Evolutionary conservation across 2,888 invertebrate species (phyloP).

Genomic region (Scaptomyza parva): DNA sequence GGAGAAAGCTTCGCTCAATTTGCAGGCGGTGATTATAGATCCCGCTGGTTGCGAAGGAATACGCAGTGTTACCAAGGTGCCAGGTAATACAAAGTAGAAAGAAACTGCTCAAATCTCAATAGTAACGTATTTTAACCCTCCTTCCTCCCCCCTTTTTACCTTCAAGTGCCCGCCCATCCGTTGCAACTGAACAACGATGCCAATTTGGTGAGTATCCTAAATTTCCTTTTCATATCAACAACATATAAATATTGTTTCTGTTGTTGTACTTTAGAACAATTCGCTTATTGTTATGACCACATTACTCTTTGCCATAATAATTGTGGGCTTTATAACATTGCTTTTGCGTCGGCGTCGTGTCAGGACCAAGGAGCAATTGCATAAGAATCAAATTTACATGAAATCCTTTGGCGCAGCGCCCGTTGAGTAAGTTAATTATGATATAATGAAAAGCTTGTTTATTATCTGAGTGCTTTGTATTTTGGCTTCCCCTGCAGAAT

Average conservation of each 20-base stretch:
- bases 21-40: conserved; percentile 77
- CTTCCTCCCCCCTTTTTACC: background rate
- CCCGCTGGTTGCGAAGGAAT: conserved; percentile 73
- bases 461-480: conserved; percentile 27
- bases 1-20: conserved; percentile 66
- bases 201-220: conserved; percentile 46
- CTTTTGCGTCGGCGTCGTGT: conserved; percentile 48
- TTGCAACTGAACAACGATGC: conserved; percentile 38
- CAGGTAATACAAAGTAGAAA: conserved; percentile 56
- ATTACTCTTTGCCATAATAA: conserved; percentile 51
- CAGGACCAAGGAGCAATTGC: conserved; percentile 52
- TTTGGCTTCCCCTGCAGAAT: conserved; percentile 80
- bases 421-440: conserved; percentile 63
- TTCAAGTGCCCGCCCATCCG: conserved; percentile 54
- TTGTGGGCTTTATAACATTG: conserved; percentile 38
- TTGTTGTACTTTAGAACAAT: conserved; percentile 45
- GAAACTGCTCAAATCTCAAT: no score
- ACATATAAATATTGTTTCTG: background rate
- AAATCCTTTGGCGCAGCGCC: conserved; percentile 53
- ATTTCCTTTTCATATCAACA: background rate
- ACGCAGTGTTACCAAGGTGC: conserved; percentile 59
- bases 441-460: background rate
- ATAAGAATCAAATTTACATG: conserved; percentile 66
- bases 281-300: conserved; percentile 58
- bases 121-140: no score